These are phyloP conservation scores for Megalops atlanticus DNA, from an alignment of 2,113 vertebrate species.

Conservation along the genomic window DNA sequence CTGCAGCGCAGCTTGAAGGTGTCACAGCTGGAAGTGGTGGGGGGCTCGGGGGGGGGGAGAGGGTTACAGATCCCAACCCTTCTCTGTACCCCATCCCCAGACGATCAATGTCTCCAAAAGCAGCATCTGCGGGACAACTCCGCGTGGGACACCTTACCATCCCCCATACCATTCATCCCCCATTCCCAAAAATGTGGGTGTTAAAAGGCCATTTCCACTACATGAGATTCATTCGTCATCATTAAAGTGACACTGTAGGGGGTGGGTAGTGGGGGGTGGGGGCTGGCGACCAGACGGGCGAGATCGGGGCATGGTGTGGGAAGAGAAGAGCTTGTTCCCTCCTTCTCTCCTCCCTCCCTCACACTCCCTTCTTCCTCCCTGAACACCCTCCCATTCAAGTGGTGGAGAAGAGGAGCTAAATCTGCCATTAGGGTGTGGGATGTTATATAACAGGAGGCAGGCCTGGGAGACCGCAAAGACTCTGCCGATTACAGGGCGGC, in stretches of 20 bases:
- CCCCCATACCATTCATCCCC: slow-evolving; percentile 13
- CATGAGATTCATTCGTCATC: slow-evolving; percentile 53
- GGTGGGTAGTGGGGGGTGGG: slow-evolving; percentile 8
- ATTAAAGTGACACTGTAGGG: slow-evolving; percentile 39
- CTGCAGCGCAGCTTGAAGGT: background rate
- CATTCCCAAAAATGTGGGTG: slow-evolving; percentile 38
- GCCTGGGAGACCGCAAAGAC: slow-evolving; percentile 46
- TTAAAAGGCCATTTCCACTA: slow-evolving; percentile 53
- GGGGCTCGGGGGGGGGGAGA: background rate
- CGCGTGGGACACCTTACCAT: background rate
- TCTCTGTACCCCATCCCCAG: background rate
- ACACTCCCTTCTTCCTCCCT: slow-evolving; percentile 23
- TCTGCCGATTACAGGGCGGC: slow-evolving; percentile 61
- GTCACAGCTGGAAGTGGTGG: background rate
- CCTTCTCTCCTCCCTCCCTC: background rate
- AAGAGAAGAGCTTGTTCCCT: slow-evolving; percentile 40
- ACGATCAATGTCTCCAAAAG: background rate
- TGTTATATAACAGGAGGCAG: slow-evolving; percentile 52
- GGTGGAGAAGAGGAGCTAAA: slow-evolving; percentile 41
- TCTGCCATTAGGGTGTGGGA: slow-evolving; percentile 51
- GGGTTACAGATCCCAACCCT: background rate
- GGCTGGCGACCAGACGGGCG: slow-evolving; percentile 55
- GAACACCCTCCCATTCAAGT: slow-evolving; percentile 46
- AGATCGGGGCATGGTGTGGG: slow-evolving; percentile 50
- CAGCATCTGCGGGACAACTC: background rate